Evolutionary conservation across 2,888 invertebrate genomes (phyloP).

Genomic region (Thumatha senex): DNA sequence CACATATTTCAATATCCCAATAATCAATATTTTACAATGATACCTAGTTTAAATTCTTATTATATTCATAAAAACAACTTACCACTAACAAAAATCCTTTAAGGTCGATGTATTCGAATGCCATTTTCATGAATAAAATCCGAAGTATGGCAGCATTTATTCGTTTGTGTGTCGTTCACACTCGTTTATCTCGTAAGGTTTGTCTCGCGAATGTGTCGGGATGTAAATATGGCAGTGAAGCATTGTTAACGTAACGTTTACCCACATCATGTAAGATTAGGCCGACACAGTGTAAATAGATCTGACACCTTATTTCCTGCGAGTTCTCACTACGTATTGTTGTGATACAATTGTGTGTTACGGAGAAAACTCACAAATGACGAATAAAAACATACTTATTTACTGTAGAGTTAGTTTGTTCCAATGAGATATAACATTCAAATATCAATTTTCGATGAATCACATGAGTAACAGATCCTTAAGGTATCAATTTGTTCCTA

Average conservation of each 20-base stretch:
- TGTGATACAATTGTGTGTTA: conserved; percentile 5
- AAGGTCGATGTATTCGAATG: conserved; percentile 51
- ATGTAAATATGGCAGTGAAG: conserved; percentile 58
- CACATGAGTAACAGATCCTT: too few species aligned
- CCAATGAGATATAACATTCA: neutral
- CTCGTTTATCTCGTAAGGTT: conserved; percentile 59
- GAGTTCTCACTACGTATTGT: conserved; percentile 31
- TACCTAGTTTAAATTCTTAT: too few species aligned
- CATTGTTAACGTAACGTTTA: conserved; percentile 64
- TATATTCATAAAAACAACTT: conserved; percentile 18
- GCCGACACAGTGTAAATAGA: conserved; percentile 66
- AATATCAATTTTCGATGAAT: neutral
- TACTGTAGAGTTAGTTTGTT: neutral
- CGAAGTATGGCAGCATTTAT: conserved; percentile 38
- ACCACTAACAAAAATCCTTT: conserved; percentile 56
- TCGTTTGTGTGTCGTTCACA: conserved; percentile 47
- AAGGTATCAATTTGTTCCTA: neutral
- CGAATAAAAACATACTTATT: neutral
- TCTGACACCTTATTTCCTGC: conserved; percentile 73
- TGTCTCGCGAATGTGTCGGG: conserved; percentile 56
- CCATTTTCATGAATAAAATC: conserved; percentile 49
- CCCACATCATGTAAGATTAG: conserved; percentile 64
- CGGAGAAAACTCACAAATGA: conserved; percentile 8
- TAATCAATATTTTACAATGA: too few species aligned
- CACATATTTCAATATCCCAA: too few species aligned